Percentiles rank a stretch among this genome's conserved stretches.
These are phyloP conservation scores for Lasioglossum malachurum DNA, from an alignment of 2,888 invertebrate genomes.

Conservation along the genomic window DNA sequence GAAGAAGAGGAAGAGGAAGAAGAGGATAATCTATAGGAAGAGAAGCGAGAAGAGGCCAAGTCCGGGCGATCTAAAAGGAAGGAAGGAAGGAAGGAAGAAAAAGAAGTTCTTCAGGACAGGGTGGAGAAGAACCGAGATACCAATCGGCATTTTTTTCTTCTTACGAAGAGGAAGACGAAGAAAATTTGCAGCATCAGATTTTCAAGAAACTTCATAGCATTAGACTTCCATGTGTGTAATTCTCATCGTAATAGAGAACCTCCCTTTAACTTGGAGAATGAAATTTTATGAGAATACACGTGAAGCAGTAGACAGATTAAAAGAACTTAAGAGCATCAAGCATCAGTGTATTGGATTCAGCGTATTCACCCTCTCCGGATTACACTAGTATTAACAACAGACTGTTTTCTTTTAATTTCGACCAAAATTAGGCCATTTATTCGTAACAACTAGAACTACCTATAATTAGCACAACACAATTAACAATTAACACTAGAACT, in stretches of 20 bases:
- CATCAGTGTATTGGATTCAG: too few species aligned
- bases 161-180: slow-evolving; percentile 45
- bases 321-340: too few species aligned
- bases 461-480: too few species aligned
- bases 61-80: slow-evolving; percentile 13
- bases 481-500: too few species aligned
- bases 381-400: too few species aligned
- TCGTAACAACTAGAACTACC: too few species aligned
- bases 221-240: neutral
- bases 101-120: slow-evolving; percentile 56
- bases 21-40: slow-evolving; percentile 26
- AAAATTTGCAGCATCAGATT: slow-evolving; percentile 47
- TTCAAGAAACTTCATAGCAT: neutral
- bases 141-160: slow-evolving; percentile 65
- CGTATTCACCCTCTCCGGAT: too few species aligned
- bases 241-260: neutral
- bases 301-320: too few species aligned
- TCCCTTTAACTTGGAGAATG: neutral
- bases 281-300: neutral
- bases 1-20: slow-evolving; percentile 42
- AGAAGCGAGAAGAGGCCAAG: slow-evolving; percentile 8
- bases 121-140: slow-evolving; percentile 65
- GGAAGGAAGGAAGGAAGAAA: slow-evolving; percentile 28
- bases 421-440: too few species aligned
- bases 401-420: too few species aligned